Base-by-base conservation (phyloP, 2,113 vertebrate genomes). In the Saguinus imperator region DNA sequence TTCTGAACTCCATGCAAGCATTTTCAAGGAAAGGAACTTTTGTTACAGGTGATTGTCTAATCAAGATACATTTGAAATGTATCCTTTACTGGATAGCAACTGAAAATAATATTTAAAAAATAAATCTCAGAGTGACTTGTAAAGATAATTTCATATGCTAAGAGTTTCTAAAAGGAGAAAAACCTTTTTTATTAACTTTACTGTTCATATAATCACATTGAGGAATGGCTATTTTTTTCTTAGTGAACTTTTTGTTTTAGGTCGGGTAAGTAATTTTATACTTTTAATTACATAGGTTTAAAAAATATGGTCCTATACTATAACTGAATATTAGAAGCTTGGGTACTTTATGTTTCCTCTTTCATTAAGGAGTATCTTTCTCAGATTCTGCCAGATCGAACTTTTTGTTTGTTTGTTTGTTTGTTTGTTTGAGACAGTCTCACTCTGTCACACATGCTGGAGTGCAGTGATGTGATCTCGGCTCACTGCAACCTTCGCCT, bases 61-160 rank as follows among this genome's bases (percentile, higher is more conserved):
- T 93, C 93, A 83, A 94, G 93, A 96, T 93, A 93, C 87, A 86
- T 92, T 94, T 96, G 87, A 96, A 97, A 95, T 83, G 86, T 93
- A 93, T 80, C 93, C 73, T 77, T 86, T 82, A 55, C 83, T 97
- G 89, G 32, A 77, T 79, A 82, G 93, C 58, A 93, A 95, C 66
- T 70, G 86, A 93, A 96, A 95, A 91, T 92, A 91, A 83, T 57
- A 73, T 86, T n/a, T 72, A 0, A 35, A 94, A 97, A 57, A 21
- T 73, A 23, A 52, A 72, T 58, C 83, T 80, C 86, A 35, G 64
- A 96, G 27, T 11, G 50, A 57, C 77, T 80, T 83, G 64, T 43
- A 85, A 88, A 89, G 45, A 76, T 94, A 91, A 73, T 92, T 91
- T 95, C 23, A 37, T 79, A 64, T 58, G 45, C 23, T 79, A 40